Evolutionary conservation across 2,797 vertebrate genomes (phyloP), one percentile per base, ranked within the genome.

Genomic region (Premnoplex brunnescens): DNA sequence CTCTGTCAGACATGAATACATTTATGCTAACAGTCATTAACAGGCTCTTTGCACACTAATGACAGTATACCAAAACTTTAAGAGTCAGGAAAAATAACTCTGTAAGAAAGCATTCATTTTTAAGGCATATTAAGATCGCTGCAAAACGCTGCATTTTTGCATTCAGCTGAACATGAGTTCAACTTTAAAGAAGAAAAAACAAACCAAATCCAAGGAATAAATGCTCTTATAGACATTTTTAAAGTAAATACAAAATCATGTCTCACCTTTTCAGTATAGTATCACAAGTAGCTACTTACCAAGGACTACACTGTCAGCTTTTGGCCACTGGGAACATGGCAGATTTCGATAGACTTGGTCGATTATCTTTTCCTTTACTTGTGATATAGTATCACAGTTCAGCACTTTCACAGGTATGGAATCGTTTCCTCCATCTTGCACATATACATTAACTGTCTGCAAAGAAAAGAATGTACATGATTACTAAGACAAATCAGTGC

Each of bases 361-460:
- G 9, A 99, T 99, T 94, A 99, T 99, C 98, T 99, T 99, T 95
- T 99, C 99, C 95, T 99, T 99, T 93, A 99, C 99, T 97, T 99
- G 99, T 22, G 99, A 99, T 98, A 99, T 98, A 87, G 99, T 99
- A 97, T 99, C 99, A 80, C 99, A 99, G 98, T 98, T 99, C 95
- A 99, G 97, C 94, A 99, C 99, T 97, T 99, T 99, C 85, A 99
- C 99, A 0, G 98, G 99, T 30, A 98, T 97, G 79, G 99, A 98
- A 16, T 99, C 99, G 0, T 97, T 97, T 23, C 98, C 99, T 96
- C 99, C 99, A 7, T 99, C 99, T 41, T 99, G 99, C 64, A 99
- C 98, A 34, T 99, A 98, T 32, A 99, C 99, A 78, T 99, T 99
- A 88, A 99, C 98, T 3, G 98, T 99, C 99, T 99, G 97, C 30